A percentile compares a stretch with the other conserved stretches of the same genome.
Evolutionary conservation across 2,888 invertebrate genomes (phyloP).

Genomic region (Epinotia nisella): DNA sequence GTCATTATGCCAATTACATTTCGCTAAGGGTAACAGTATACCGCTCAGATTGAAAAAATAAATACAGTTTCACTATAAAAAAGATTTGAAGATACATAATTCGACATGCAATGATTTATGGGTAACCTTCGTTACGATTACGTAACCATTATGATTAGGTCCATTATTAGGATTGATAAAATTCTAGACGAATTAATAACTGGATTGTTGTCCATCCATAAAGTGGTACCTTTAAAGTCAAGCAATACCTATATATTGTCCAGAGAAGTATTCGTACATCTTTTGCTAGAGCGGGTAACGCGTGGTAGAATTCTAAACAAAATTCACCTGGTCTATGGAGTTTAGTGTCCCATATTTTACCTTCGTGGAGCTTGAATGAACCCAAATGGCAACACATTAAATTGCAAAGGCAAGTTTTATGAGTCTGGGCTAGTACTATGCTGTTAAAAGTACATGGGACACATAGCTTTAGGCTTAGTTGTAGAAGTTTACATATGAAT

Average conservation of each 20-base stretch:
- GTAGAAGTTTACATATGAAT: conserved; percentile 34
- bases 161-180: neutral
- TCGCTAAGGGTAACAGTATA: neutral
- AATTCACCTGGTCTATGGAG: too few relatives aligned
- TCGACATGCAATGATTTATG: neutral
- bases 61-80: too few relatives aligned
- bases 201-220: neutral
- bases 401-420: conserved; percentile 6
- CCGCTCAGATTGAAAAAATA: neutral
- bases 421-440: conserved; percentile 28
- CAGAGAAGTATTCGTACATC: neutral
- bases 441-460: conserved; percentile 41
- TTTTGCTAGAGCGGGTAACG: neutral
- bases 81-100: neutral
- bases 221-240: neutral
- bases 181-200: neutral
- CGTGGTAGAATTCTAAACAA: neutral
- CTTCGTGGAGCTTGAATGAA: too few relatives aligned
- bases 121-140: neutral
- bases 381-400: neutral
- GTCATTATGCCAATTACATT: neutral
- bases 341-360: too few relatives aligned
- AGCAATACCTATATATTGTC: too few relatives aligned
- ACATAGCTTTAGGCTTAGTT: conserved; percentile 32
- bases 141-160: too few relatives aligned